These are phyloP conservation scores for Octopus bimaculoides DNA, from an alignment of 1,140 invertebrate genomes.

Conservation along the genomic window DNA sequence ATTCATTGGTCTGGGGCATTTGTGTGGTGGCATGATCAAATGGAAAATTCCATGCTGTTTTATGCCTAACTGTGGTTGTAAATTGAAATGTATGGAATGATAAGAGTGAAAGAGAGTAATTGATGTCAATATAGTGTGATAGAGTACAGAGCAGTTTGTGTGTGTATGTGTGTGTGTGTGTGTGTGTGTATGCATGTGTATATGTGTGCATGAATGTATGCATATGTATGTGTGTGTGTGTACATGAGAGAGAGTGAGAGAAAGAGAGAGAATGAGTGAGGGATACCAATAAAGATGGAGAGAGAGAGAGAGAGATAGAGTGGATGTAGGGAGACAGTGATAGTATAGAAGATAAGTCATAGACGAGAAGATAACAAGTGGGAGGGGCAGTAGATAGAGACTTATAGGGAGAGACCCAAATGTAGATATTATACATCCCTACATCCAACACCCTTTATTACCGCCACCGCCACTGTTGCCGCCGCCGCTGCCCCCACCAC, in stretches of 20 bases:
- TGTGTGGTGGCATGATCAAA: background rate
- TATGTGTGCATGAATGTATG: background rate
- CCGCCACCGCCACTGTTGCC: too few species aligned
- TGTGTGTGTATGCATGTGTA: background rate
- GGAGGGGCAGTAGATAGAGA: slow-evolving; percentile 16
- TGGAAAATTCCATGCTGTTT: too few species aligned
- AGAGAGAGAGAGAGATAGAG: slow-evolving; percentile 14
- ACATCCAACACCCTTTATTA: too few species aligned
- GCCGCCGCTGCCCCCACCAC: too few species aligned
- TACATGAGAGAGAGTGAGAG: slow-evolving; percentile 15
- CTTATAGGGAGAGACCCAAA: slow-evolving; percentile 15
- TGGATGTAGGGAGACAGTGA: slow-evolving; percentile 16
- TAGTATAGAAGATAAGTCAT: background rate
- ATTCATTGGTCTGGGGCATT: too few species aligned
- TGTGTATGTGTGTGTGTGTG: background rate
- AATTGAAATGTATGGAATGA: background rate
- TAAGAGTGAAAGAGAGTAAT: too few species aligned
- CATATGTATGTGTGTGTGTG: background rate
- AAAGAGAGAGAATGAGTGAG: background rate
- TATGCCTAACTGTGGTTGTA: background rate
- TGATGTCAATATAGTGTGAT: too few species aligned
- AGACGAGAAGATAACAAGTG: background rate
- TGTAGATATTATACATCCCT: too few species aligned
- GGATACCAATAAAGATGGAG: background rate
- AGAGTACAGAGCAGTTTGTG: background rate